These are phyloP conservation scores for Nothura maculosa DNA, from an alignment of 2,797 vertebrate genomes.

Conservation along the genomic window DNA sequence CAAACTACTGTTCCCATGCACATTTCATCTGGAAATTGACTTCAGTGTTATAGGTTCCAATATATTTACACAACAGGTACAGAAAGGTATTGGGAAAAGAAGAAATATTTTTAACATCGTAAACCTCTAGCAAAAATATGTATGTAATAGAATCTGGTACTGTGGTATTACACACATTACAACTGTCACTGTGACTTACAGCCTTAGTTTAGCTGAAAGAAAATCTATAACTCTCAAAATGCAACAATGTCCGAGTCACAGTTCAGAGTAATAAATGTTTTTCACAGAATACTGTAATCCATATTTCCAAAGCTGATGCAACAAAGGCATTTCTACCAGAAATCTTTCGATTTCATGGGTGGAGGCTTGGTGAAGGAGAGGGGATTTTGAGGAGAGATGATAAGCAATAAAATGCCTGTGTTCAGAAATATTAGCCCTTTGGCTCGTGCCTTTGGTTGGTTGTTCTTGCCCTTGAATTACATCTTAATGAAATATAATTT, in stretches of 20 bases:
- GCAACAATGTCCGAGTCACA: constrained; percentile 85
- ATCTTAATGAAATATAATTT: constrained; percentile 37
- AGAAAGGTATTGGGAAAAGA: constrained; percentile 80
- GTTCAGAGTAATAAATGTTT: constrained; percentile 87
- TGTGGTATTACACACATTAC: constrained; percentile 87
- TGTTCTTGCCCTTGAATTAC: neutral
- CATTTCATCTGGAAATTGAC: constrained; percentile 85
- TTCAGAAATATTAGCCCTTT: constrained; percentile 62
- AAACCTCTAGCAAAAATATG: constrained; percentile 88
- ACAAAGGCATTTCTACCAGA: constrained; percentile 83
- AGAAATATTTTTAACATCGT: constrained; percentile 85
- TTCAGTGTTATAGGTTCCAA: constrained; percentile 81
- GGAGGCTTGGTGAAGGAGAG: constrained; percentile 68
- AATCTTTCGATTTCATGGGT: constrained; percentile 85
- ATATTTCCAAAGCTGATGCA: constrained; percentile 86
- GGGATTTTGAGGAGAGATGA: constrained; percentile 64
- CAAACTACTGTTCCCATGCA: constrained; percentile 74
- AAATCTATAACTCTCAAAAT: constrained; percentile 87
- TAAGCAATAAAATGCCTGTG: constrained; percentile 65
- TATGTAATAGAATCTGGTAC: constrained; percentile 87
- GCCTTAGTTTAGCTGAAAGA: constrained; percentile 88
- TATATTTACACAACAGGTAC: constrained; percentile 86
- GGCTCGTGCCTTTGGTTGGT: constrained; percentile 22
- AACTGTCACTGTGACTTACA: constrained; percentile 87
- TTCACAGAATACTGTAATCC: constrained; percentile 85